Evolutionary conservation across 2,797 vertebrate species (phyloP).

Genomic region (Leptatherina wallacei): DNA sequence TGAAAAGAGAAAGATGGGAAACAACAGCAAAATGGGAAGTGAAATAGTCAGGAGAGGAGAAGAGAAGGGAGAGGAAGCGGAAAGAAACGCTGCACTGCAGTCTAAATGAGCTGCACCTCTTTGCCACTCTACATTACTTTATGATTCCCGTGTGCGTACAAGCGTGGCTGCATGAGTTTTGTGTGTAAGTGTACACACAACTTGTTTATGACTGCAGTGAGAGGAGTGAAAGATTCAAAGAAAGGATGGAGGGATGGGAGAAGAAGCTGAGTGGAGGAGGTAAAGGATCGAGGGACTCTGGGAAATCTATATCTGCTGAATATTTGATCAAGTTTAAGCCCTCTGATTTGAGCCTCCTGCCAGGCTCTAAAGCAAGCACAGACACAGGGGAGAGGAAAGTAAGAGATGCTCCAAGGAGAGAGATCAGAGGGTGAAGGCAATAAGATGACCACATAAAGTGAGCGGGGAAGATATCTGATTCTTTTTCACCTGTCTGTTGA

Average conservation of each 20-base stretch:
- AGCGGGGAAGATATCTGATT: constrained; percentile 1
- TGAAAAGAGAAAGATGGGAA: constrained; percentile 41
- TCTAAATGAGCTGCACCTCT: constrained; percentile 65
- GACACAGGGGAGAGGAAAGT: constrained; percentile 44
- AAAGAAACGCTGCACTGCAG: constrained; percentile 69
- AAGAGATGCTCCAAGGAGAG: constrained; percentile 35
- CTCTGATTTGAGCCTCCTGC: constrained; percentile 72
- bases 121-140: constrained; percentile 43
- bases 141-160: constrained; percentile 54
- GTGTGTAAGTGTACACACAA: constrained; percentile 14
- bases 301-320: constrained; percentile 82
- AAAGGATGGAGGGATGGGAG: constrained; percentile 25
- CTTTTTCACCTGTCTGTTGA: constrained; percentile 1
- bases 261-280: constrained; percentile 62
- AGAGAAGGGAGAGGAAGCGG: constrained; percentile 56
- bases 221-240: constrained; percentile 23
- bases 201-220: constrained; percentile 45
- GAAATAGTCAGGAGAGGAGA: constrained; percentile 54
- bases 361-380: constrained; percentile 56
- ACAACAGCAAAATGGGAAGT: constrained; percentile 46
- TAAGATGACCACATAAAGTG: constrained; percentile 38
- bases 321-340: constrained; percentile 81
- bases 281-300: constrained; percentile 66
- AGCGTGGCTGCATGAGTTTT: constrained; percentile 17
- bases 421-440: constrained; percentile 16